Evolutionary conservation across 2,797 vertebrate genomes (phyloP).

Genomic region (Balearica regulorum): DNA sequence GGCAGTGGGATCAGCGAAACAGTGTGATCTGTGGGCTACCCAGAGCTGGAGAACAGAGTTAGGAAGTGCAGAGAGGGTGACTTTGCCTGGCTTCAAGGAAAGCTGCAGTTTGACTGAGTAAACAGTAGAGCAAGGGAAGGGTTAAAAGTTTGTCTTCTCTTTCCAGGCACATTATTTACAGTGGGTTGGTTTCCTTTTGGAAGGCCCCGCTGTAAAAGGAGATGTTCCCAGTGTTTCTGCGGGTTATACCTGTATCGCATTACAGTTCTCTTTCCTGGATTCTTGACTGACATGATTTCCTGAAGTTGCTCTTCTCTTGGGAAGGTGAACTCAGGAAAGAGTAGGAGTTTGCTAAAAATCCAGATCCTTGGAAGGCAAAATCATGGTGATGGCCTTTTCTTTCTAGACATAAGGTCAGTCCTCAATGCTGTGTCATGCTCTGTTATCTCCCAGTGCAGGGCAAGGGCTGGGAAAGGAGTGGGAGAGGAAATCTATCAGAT

Average conservation of each 20-base stretch:
- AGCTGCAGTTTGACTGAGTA: neutral
- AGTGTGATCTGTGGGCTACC: neutral
- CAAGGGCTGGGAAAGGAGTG: conserved; percentile 43
- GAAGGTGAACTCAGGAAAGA: conserved; percentile 34
- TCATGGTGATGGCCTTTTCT: neutral
- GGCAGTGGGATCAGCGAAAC: neutral
- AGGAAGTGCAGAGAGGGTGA: neutral
- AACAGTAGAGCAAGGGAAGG: neutral
- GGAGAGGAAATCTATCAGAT: conserved; percentile 3
- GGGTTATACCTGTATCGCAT: neutral
- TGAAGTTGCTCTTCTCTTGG: neutral
- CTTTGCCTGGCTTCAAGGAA: neutral
- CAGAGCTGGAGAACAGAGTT: neutral
- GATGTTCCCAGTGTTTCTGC: neutral
- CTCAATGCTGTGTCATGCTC: neutral
- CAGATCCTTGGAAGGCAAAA: conserved; percentile 4
- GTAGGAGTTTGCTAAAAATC: conserved; percentile 37
- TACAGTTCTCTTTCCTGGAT: conserved; percentile 37
- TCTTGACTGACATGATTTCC: conserved; percentile 5
- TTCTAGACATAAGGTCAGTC: neutral
- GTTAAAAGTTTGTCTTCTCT: conserved; percentile 14
- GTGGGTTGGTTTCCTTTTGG: conserved; percentile 25
- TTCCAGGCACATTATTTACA: conserved; percentile 44
- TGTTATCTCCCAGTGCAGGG: neutral
- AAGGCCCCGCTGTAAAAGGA: conserved; percentile 19